phyloP scores from a whole-genome alignment of 2,113 vertebrate genomes.

The Bufo gargarizans region DNA sequence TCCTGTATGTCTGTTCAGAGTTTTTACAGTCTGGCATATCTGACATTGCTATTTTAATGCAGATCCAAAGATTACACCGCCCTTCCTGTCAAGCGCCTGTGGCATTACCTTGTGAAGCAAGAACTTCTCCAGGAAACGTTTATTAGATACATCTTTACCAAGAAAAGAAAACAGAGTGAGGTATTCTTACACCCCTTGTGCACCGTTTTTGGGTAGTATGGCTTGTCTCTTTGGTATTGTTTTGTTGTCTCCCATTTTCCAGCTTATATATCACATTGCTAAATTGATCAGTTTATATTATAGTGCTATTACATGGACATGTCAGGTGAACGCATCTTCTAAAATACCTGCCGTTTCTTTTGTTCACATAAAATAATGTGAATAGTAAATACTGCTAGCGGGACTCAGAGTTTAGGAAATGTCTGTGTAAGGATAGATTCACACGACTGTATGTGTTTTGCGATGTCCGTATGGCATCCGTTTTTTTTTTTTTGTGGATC shows the following conservation, averaged over 20 bases:
- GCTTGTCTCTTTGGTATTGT: neutral
- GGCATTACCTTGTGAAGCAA: slow-evolving; percentile 97
- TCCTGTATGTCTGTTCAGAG: neutral
- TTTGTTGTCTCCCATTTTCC: neutral
- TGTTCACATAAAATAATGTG: neutral
- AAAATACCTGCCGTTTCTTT: neutral
- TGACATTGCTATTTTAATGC: neutral
- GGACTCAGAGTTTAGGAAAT: slow-evolving; percentile 6
- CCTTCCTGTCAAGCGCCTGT: slow-evolving; percentile 90
- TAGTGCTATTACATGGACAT: neutral
- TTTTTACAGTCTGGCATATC: neutral
- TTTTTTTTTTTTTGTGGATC: too few species aligned
- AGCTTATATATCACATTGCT: neutral
- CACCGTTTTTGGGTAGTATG: neutral
- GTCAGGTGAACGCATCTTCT: neutral
- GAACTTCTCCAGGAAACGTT: slow-evolving; percentile 94
- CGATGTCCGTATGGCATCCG: too few species aligned
- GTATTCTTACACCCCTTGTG: slow-evolving; percentile 69
- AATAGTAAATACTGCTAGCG: slow-evolving; percentile 10
- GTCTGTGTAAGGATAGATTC: slow-evolving; percentile 54
- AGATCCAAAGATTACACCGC: slow-evolving; percentile 91
- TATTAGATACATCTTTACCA: slow-evolving; percentile 97
- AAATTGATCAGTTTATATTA: neutral
- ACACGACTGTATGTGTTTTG: too few species aligned
- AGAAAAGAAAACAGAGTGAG: slow-evolving; percentile 98